Conservation (phyloP, 1,140 invertebrate genomes). For the Dinothrombium tinctorium region DNA sequence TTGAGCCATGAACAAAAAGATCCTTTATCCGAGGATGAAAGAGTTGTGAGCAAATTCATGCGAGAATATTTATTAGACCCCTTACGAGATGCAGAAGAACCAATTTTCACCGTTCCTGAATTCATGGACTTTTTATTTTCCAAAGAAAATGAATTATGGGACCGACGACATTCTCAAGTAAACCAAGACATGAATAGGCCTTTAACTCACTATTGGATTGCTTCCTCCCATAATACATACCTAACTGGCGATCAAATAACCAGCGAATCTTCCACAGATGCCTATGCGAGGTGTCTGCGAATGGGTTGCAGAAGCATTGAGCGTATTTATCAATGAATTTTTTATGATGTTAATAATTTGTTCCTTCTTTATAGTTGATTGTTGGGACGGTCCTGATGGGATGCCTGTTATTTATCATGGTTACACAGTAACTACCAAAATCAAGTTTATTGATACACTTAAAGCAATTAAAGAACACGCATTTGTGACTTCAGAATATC, state of each 20-base stretch:
- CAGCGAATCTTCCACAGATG: conserved; percentile 84
- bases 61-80: conserved; percentile 15
- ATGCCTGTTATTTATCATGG: conserved; percentile 88
- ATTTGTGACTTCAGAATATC: conserved; percentile 76
- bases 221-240: conserved; percentile 95
- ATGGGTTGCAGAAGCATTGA: conserved; percentile 89
- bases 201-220: conserved; percentile 82
- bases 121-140: conserved; percentile 84
- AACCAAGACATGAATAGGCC: conserved; percentile 81
- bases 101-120: conserved; percentile 24
- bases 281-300: conserved; percentile 71
- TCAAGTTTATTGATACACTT: conserved; percentile 83
- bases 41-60: conserved; percentile 13
- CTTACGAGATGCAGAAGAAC: conserved; percentile 12
- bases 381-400: conserved; percentile 90
- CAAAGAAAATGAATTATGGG: conserved; percentile 77
- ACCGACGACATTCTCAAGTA: conserved; percentile 41
- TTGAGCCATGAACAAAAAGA: conserved; percentile 45
- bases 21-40: conserved; percentile 4
- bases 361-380: conserved; percentile 30
- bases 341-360: not conserved
- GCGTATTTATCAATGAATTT: conserved; percentile 20
- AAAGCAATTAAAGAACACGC: conserved; percentile 87
- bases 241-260: conserved; percentile 90
- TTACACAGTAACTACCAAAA: conserved; percentile 86